These are phyloP conservation scores for Argyrosomus regius DNA, from an alignment of 2,797 vertebrate species.

Conservation along the genomic window DNA sequence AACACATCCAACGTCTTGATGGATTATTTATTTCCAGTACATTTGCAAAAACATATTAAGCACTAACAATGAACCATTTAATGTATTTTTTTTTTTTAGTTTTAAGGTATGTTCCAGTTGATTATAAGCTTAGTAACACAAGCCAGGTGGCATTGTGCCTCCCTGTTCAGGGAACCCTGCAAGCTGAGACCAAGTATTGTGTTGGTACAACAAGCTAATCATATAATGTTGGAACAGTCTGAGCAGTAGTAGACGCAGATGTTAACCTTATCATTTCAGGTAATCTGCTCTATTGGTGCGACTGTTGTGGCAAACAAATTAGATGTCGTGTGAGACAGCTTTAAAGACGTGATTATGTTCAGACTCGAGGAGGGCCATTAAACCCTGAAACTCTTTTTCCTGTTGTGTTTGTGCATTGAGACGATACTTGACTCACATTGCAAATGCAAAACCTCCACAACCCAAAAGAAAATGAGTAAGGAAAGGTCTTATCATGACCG, in stretches of 20 bases:
- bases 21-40: slow-evolving; percentile 24
- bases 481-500: slow-evolving; percentile 9
- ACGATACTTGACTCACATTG: slow-evolving; percentile 17
- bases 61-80: not conserved
- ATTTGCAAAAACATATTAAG: not conserved
- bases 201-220: slow-evolving; percentile 50
- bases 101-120: slow-evolving; percentile 8
- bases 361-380: slow-evolving; percentile 4
- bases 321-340: not conserved
- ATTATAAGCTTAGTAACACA: slow-evolving; percentile 33
- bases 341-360: not conserved
- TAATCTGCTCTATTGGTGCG: not conserved
- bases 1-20: not conserved
- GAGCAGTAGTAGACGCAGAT: slow-evolving; percentile 3
- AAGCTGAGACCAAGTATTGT: slow-evolving; percentile 39
- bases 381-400: slow-evolving; percentile 8
- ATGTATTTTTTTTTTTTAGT: slow-evolving; percentile 7
- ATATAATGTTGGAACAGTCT: slow-evolving; percentile 31
- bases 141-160: slow-evolving; percentile 23
- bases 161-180: slow-evolving; percentile 19
- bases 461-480: slow-evolving; percentile 3
- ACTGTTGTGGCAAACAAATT: slow-evolving; percentile 11
- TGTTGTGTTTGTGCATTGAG: not conserved
- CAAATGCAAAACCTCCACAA: slow-evolving; percentile 10
- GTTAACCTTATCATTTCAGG: slow-evolving; percentile 25